Percentiles rank a stretch among this genome's conserved stretches.
phyloP scores from a whole-genome alignment of 2,797 vertebrate genomes.

The Limosa lapponica region DNA sequence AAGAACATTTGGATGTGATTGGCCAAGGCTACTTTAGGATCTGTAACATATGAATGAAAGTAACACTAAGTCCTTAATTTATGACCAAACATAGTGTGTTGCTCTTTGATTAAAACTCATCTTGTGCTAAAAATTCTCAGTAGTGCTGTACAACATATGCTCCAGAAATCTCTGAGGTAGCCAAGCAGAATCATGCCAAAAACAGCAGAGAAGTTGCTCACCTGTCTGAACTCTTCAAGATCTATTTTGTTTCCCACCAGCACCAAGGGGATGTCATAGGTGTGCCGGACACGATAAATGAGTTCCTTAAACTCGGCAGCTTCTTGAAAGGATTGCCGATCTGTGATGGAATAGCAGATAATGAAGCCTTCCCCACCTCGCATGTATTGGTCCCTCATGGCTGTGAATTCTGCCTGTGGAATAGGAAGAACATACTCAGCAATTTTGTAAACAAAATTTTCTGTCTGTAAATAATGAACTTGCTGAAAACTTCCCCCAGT shows the following conservation, averaged over 20 bases:
- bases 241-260: constrained; percentile 81
- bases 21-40: not conserved
- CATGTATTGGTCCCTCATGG: constrained; percentile 82
- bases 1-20: not conserved
- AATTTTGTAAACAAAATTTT: not conserved
- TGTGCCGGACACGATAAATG: constrained; percentile 79
- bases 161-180: not conserved
- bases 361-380: constrained; percentile 77
- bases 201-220: not conserved
- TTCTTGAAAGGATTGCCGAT: constrained; percentile 78
- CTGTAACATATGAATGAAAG: not conserved
- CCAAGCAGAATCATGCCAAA: not conserved
- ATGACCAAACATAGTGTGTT: not conserved
- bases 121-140: not conserved
- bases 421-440: not conserved
- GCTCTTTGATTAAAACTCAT: not conserved
- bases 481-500: not conserved
- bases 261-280: constrained; percentile 77
- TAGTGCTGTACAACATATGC: not conserved
- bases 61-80: not conserved
- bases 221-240: constrained; percentile 76
- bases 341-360: constrained; percentile 79
- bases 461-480: not conserved
- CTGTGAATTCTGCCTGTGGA: constrained; percentile 79
- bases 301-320: constrained; percentile 81